phyloP scores from a whole-genome alignment of 2,113 vertebrate genomes.

The Mus pahari region DNA sequence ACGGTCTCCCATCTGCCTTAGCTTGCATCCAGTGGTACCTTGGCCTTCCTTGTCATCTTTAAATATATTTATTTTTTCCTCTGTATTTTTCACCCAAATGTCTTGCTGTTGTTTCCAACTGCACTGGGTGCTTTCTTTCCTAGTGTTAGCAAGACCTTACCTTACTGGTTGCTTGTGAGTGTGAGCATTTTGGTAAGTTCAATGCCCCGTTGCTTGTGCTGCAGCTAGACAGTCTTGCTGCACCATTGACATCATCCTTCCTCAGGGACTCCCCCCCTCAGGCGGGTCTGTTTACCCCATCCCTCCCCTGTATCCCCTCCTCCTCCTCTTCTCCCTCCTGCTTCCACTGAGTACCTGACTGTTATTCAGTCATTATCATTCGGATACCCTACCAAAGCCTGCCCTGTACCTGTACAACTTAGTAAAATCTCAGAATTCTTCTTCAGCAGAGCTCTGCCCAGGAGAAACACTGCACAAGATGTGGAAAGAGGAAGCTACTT shows the following conservation, averaged over 20 bases:
- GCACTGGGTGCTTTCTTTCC: background rate
- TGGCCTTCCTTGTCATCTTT: background rate
- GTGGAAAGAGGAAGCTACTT: background rate
- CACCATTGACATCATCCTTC: background rate
- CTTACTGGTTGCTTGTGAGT: background rate
- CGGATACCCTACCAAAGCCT: background rate
- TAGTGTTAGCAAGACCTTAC: background rate
- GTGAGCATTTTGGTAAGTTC: background rate
- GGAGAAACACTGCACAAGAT: background rate
- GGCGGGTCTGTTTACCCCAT: background rate
- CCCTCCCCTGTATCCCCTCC: too few species aligned
- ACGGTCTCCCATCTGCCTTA: background rate
- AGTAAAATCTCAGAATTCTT: background rate
- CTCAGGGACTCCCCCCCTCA: background rate
- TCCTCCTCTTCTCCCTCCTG: background rate
- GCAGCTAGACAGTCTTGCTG: background rate
- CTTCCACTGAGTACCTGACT: background rate
- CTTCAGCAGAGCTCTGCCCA: background rate
- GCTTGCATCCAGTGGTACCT: background rate
- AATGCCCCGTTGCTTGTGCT: background rate
- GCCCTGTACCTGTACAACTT: background rate
- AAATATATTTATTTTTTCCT: slow-evolving; percentile 1
- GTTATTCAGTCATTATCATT: background rate
- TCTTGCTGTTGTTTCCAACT: background rate
- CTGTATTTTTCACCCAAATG: background rate